Conservation (phyloP, 2,888 invertebrate genomes). For the Limenitis camilla region DNA sequence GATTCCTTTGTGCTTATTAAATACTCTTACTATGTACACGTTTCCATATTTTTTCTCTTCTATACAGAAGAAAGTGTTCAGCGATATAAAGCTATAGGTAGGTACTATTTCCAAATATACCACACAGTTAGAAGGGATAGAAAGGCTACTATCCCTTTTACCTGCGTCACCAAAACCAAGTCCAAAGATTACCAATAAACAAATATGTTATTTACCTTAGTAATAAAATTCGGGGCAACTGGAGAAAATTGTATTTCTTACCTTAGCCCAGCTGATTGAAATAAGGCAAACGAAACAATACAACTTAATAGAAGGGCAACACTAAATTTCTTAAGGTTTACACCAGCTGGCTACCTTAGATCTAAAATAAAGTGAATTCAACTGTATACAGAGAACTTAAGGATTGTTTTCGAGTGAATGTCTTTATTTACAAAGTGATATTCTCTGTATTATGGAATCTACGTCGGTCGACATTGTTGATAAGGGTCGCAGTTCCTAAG, state of each 20-base stretch:
- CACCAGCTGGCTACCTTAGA: constrained; percentile 27
- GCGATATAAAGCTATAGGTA: too few species aligned
- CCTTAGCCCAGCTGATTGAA: constrained; percentile 46
- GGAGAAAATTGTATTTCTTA: constrained; percentile 19
- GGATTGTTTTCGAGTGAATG: constrained; percentile 27
- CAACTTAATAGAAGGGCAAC: constrained; percentile 54
- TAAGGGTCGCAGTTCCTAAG: constrained; percentile 65
- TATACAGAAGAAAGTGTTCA: too few species aligned
- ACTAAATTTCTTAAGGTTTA: constrained; percentile 46
- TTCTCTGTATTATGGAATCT: constrained; percentile 54
- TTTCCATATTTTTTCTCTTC: too few species aligned
- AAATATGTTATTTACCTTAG: constrained; percentile 15
- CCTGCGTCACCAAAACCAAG: background rate
- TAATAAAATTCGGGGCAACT: constrained; percentile 19
- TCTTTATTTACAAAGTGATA: constrained; percentile 37
- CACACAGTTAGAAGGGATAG: too few species aligned
- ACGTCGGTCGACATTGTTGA: constrained; percentile 58
- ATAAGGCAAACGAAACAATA: constrained; percentile 57
- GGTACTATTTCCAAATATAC: too few species aligned
- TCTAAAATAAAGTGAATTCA: constrained; percentile 14
- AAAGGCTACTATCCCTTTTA: too few species aligned
- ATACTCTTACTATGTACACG: too few species aligned
- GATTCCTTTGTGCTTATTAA: too few species aligned
- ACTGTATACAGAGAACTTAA: constrained; percentile 15
- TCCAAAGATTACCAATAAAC: constrained; percentile 20